Evolutionary conservation across 2,113 vertebrate genomes (phyloP).

Genomic region (Oncorhynchus nerka): DNA sequence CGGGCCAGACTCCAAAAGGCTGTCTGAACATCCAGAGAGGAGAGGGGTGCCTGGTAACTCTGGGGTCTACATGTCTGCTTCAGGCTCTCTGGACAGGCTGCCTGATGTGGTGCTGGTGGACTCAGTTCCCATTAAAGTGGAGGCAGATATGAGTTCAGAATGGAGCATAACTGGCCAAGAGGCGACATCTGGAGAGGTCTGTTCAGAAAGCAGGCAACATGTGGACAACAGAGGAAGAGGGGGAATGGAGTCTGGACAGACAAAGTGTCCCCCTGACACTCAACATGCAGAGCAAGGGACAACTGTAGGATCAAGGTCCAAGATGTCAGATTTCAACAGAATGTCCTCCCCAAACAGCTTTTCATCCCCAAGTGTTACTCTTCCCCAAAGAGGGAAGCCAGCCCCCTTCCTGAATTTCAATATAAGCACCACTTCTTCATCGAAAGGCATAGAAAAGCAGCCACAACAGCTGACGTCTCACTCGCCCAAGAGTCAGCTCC

Average conservation of each 20-base stretch:
- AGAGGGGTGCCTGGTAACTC: constrained; percentile 28
- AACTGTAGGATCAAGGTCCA: not conserved
- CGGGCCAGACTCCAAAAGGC: not conserved
- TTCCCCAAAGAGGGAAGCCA: too few relatives aligned
- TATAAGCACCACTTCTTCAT: not conserved
- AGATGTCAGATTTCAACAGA: not conserved
- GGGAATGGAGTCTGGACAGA: not conserved
- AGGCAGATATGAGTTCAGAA: not conserved
- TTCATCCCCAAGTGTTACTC: not conserved
- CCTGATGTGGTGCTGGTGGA: constrained; percentile 24
- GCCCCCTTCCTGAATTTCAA: too few relatives aligned
- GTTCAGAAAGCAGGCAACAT: not conserved
- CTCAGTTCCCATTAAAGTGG: constrained; percentile 10
- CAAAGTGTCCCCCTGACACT: not conserved
- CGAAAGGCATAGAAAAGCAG: not conserved
- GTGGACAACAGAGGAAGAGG: not conserved
- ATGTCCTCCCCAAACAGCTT: not conserved
- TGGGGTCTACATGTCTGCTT: not conserved
- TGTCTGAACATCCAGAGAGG: constrained; percentile 15
- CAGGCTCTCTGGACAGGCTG: constrained; percentile 8
- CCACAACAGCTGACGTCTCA: not conserved
- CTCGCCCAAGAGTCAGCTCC: not conserved
- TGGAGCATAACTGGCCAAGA: not conserved
- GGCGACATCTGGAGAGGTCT: not conserved
- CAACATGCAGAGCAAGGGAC: not conserved